These are phyloP conservation scores for Chloroclysta siterata DNA, from an alignment of 2,888 invertebrate species.

Conservation along the genomic window DNA sequence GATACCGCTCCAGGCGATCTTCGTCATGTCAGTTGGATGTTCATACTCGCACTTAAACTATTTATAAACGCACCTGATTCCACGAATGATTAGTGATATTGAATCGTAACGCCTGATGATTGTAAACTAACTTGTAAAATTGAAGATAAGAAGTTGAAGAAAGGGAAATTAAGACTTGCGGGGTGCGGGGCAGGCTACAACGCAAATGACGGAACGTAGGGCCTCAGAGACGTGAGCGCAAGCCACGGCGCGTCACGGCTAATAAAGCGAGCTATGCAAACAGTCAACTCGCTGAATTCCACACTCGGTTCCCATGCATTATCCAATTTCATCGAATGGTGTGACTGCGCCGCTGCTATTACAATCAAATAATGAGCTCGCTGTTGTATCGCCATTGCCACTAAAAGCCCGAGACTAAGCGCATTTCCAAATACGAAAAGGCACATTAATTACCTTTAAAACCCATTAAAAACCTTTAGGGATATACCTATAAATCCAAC, in stretches of 20 bases:
- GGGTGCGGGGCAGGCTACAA: too few relatives aligned
- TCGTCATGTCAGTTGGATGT: constrained; percentile 45
- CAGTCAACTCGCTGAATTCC: constrained; percentile 77
- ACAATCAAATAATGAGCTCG: constrained; percentile 75
- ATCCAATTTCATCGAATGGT: constrained; percentile 81
- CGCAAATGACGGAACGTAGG: constrained; percentile 60
- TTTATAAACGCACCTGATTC: constrained; percentile 9
- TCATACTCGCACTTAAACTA: constrained; percentile 39
- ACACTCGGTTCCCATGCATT: constrained; percentile 79
- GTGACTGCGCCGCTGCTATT: constrained; percentile 65
- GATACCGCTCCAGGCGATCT: constrained; percentile 57
- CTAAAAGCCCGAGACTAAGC: constrained; percentile 65
- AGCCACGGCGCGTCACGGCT: constrained; percentile 67
- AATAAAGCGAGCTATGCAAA: constrained; percentile 83
- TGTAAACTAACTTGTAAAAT: not conserved
- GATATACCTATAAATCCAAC: not conserved
- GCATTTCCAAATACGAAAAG: constrained; percentile 61
- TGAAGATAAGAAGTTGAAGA: not conserved
- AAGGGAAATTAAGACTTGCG: too few relatives aligned
- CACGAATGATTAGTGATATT: constrained; percentile 31
- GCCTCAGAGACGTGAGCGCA: constrained; percentile 49
- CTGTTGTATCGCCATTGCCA: constrained; percentile 72
- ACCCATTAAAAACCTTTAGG: constrained; percentile 4
- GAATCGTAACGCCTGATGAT: constrained; percentile 28
- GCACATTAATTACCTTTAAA: constrained; percentile 46